Conservation (phyloP, 2,797 vertebrate species). For the Odontamblyopus rebecca region DNA sequence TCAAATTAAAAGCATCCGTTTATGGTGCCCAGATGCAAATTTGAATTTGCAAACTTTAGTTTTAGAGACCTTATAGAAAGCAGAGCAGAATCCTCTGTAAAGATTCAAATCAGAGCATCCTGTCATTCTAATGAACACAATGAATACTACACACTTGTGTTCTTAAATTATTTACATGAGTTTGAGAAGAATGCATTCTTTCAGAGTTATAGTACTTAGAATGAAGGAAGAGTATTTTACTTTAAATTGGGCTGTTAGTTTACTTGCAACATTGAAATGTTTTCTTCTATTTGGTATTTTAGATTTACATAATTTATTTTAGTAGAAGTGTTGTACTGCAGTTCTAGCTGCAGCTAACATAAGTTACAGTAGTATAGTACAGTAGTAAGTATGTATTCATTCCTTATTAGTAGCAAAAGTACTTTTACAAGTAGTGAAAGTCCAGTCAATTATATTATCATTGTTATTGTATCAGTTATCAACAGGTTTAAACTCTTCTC, state of each 20-base stretch:
- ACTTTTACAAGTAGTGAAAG: neutral
- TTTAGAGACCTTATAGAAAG: neutral
- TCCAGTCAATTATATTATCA: neutral
- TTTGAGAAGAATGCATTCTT: neutral
- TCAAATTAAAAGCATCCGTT: neutral
- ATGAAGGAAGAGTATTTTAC: no score
- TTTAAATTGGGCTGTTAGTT: no score
- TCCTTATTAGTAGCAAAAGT: neutral
- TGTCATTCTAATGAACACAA: neutral
- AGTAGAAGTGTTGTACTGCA: neutral
- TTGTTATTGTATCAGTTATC: neutral
- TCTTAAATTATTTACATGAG: neutral
- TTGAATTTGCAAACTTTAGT: conserved; percentile 26
- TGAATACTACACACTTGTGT: neutral
- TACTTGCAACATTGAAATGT: no score
- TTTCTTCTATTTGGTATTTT: no score
- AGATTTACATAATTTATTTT: neutral
- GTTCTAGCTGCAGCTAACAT: neutral
- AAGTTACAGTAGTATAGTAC: no score
- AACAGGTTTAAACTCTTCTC: neutral
- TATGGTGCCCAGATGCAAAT: neutral
- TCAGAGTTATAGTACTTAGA: neutral
- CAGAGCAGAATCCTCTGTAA: neutral
- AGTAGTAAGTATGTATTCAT: neutral
- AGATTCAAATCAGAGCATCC: neutral